A percentile compares a stretch with the other conserved stretches of the same genome.
These are phyloP conservation scores for Apoda limacodes DNA, from an alignment of 2,888 invertebrate genomes.

Conservation along the genomic window DNA sequence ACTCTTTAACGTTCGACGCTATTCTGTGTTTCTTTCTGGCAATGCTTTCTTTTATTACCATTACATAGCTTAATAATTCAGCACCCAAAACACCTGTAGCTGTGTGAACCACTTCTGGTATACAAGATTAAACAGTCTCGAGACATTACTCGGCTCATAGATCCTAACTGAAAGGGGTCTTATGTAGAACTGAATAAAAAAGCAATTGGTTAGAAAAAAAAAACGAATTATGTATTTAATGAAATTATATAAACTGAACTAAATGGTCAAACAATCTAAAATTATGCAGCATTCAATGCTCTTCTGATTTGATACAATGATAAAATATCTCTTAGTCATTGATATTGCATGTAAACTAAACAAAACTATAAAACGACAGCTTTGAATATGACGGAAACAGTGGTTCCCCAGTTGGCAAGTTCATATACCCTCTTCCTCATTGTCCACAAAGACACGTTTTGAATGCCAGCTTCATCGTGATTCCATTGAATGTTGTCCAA, in stretches of 20 bases:
- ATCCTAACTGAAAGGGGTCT: no score
- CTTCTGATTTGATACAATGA: slow-evolving; percentile 36
- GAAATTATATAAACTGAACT: slow-evolving; percentile 60
- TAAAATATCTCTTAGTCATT: slow-evolving; percentile 40
- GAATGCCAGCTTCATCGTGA: slow-evolving; percentile 57
- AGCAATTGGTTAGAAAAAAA: no score
- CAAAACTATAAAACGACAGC: slow-evolving; percentile 43
- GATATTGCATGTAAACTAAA: slow-evolving; percentile 45
- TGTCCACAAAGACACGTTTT: slow-evolving; percentile 43
- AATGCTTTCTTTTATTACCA: no score
- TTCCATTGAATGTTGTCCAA: slow-evolving; percentile 66
- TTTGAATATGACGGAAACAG: slow-evolving; percentile 43
- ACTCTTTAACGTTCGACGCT: no score
- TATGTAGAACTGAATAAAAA: no score
- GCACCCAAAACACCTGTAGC: no score
- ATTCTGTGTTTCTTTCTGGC: no score
- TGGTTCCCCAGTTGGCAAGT: slow-evolving; percentile 52
- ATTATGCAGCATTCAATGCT: slow-evolving; percentile 45
- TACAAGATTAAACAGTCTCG: no score
- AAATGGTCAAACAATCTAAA: slow-evolving; percentile 52
- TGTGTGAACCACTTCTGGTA: no score
- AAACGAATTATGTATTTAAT: slow-evolving; percentile 61
- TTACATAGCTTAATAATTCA: no score
- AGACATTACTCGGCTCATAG: no score
- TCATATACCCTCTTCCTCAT: slow-evolving; percentile 45